phyloP scores from a whole-genome alignment of 2,797 vertebrate species.

The Hyperoplus lanceolatus region DNA sequence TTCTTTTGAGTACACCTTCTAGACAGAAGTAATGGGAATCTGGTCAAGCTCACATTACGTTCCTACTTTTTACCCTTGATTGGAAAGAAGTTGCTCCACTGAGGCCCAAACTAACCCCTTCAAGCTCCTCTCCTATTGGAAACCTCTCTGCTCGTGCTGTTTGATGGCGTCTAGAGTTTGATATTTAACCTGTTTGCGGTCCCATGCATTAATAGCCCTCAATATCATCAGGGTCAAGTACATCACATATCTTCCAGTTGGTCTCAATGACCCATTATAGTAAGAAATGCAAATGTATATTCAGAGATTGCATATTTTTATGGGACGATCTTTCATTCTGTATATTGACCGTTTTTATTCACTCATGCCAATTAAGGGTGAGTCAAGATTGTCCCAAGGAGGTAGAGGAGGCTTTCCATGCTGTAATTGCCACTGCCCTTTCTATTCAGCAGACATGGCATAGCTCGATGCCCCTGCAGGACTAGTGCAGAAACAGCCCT shows the following conservation, averaged over 20 bases:
- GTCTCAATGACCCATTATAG: slow-evolving; percentile 10
- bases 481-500: slow-evolving; percentile 64
- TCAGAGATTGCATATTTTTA: slow-evolving; percentile 7
- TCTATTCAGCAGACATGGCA: slow-evolving; percentile 7
- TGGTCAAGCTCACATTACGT: not conserved
- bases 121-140: not conserved
- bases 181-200: not conserved
- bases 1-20: slow-evolving; percentile 19
- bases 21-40: slow-evolving; percentile 12
- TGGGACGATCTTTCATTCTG: not conserved
- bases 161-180: not conserved
- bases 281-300: slow-evolving; percentile 12
- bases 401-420: not conserved
- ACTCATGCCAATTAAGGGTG: not conserved
- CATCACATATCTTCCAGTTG: not conserved
- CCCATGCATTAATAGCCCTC: slow-evolving; percentile 1
- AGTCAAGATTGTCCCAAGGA: not conserved
- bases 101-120: not conserved
- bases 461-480: slow-evolving; percentile 28
- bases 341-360: not conserved
- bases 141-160: not conserved
- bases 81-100: not conserved
- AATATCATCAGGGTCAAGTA: slow-evolving; percentile 11
- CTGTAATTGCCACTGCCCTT: not conserved
- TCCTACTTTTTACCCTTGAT: not conserved